These are phyloP conservation scores for Trichonephila clavata DNA, from an alignment of 1,140 invertebrate genomes.

Conservation along the genomic window DNA sequence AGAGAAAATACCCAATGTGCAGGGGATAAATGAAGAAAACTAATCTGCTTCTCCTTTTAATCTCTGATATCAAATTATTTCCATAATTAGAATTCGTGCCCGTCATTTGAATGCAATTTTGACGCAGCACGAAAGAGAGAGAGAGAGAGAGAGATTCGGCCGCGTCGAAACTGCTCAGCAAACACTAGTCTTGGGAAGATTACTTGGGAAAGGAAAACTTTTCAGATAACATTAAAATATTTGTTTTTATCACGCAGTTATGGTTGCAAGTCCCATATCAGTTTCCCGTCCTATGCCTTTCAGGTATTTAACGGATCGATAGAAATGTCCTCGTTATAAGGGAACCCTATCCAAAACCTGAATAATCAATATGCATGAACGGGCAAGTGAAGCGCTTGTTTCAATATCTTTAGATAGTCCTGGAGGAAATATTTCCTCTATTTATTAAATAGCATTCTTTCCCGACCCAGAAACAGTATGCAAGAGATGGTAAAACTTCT, in stretches of 20 bases:
- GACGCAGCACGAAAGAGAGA: slow-evolving; percentile 11
- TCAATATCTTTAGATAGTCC: slow-evolving; percentile 18
- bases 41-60: slow-evolving; percentile 16
- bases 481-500: neutral
- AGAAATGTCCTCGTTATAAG: slow-evolving; percentile 44
- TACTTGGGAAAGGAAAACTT: slow-evolving; percentile 19
- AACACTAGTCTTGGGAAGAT: neutral
- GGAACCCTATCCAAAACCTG: slow-evolving; percentile 45
- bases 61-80: slow-evolving; percentile 41
- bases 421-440: slow-evolving; percentile 33
- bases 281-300: slow-evolving; percentile 42
- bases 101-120: slow-evolving; percentile 28
- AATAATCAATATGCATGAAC: slow-evolving; percentile 63
- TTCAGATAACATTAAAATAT: slow-evolving; percentile 46
- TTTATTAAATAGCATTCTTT: slow-evolving; percentile 48
- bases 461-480: neutral
- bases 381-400: slow-evolving; percentile 30
- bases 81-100: slow-evolving; percentile 34
- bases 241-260: slow-evolving; percentile 52
- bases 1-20: neutral
- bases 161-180: neutral
- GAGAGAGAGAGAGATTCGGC: too few relatives aligned
- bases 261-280: slow-evolving; percentile 53
- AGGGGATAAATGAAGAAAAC: neutral
- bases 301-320: slow-evolving; percentile 56